phyloP scores from a whole-genome alignment of 2,113 vertebrate genomes.

The Mormyrus iriodes region DNA sequence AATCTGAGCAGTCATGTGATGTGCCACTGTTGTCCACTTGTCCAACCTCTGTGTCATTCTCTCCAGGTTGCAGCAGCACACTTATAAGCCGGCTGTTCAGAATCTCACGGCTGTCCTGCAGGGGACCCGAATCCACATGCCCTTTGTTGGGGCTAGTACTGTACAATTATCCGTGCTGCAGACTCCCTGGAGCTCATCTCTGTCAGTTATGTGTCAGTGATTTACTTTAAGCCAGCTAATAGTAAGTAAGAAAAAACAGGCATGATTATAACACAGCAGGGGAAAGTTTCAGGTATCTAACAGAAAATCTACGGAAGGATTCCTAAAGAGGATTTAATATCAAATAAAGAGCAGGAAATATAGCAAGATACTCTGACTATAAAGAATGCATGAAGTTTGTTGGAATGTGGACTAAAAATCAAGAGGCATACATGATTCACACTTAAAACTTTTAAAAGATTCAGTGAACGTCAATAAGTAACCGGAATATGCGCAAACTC shows the following conservation, averaged over 20 bases:
- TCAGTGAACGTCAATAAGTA: neutral
- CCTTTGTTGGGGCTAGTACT: neutral
- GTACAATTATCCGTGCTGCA: neutral
- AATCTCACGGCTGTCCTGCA: neutral
- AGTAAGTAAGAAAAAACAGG: neutral
- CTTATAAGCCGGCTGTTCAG: neutral
- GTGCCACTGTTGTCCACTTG: neutral
- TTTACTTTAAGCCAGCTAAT: too few relatives aligned
- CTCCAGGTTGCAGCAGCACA: neutral
- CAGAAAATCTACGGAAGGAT: neutral
- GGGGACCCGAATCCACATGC: neutral
- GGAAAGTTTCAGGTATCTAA: neutral
- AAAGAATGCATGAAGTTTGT: neutral
- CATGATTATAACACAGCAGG: neutral
- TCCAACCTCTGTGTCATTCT: neutral
- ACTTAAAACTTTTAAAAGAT: neutral
- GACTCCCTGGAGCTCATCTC: neutral
- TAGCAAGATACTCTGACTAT: neutral
- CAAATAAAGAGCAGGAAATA: neutral
- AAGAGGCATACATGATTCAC: neutral
- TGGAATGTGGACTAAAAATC: neutral
- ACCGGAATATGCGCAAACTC: neutral
- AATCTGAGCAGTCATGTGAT: neutral
- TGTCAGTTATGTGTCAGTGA: neutral
- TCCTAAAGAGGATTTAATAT: neutral